These are phyloP conservation scores for Hetaerina titia DNA, from an alignment of 2,888 invertebrate genomes.

Conservation along the genomic window DNA sequence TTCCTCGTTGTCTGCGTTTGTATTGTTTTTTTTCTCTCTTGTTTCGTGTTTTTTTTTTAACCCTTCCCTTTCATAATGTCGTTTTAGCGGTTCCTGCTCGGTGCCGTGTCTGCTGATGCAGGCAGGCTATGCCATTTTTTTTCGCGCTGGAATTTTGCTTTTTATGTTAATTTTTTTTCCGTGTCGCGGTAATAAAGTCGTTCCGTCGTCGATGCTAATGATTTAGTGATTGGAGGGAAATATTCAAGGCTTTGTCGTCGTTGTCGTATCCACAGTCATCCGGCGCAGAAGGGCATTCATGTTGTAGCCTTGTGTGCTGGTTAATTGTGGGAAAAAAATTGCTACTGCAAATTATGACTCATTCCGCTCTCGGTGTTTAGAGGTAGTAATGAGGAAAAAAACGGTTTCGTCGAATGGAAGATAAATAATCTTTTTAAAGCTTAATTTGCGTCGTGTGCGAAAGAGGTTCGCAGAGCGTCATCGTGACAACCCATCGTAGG, in stretches of 20 bases:
- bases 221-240: constrained; percentile 10
- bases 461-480: no score
- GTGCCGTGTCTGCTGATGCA: background rate
- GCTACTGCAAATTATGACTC: background rate
- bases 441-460: no score
- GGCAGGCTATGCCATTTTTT: background rate
- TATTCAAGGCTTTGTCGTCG: background rate
- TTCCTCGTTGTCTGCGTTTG: background rate
- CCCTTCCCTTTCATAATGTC: background rate
- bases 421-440: no score
- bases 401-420: no score
- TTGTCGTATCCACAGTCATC: background rate
- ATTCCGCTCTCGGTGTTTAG: background rate
- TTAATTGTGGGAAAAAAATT: background rate
- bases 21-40: background rate
- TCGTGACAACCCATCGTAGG: no score
- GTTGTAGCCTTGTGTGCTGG: background rate
- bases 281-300: background rate
- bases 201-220: background rate
- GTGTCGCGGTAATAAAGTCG: constrained; percentile 1
- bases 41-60: background rate
- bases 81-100: background rate
- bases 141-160: background rate
- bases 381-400: background rate
- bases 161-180: background rate